Evolutionary conservation across 2,797 vertebrate genomes (phyloP), one percentile per base, ranked within the genome.

Genomic region (Diglossa cyanea): DNA sequence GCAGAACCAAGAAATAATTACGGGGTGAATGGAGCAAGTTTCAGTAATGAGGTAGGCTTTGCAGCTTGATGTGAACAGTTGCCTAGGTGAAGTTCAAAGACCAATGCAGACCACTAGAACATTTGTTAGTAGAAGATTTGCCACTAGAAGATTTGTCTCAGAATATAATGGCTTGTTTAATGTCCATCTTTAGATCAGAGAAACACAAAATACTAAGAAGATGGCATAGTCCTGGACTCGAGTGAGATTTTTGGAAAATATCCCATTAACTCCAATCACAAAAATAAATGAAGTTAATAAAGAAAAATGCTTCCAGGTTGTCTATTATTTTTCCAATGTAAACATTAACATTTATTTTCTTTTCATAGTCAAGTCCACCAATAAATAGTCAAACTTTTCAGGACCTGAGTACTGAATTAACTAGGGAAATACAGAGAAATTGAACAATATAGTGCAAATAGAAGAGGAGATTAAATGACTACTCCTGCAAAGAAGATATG

Each of bases 41-140:
- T 45, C 89, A 74, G n/a, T 61, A 95, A 88, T 77, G 58, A 94
- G 54, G 87, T 83, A 95, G 73, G 82, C 33, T 93, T 91, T 80
- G 63, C 86, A 75, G 63, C 86, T 94, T 95, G 68, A 93, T 89
- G 80, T 95, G 89, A 94, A 61, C 86, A 90, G 90, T 95, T 88
- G 66, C 78, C 75, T 68, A 77, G 57, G 73, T 86, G 79, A 95
- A 97, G 57, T 93, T 86, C 71, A 86, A 94, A 92, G 66, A 94
- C 72, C 55, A 93, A 73, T 82, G 84, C 48, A 89, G 82, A 48
- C 30, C 74, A 91, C 74, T 89, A 54, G 61, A 83, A 90, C 23
- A 39, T 61, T 74, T 66, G n/a, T 55, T 57, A 63, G 45, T 45
- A 68, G 62, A 73, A 77, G 21, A 44, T 86, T 67, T 76, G 17